Base-by-base conservation (phyloP, 2,888 invertebrate genomes). In the Hanleya hanleyi region DNA sequence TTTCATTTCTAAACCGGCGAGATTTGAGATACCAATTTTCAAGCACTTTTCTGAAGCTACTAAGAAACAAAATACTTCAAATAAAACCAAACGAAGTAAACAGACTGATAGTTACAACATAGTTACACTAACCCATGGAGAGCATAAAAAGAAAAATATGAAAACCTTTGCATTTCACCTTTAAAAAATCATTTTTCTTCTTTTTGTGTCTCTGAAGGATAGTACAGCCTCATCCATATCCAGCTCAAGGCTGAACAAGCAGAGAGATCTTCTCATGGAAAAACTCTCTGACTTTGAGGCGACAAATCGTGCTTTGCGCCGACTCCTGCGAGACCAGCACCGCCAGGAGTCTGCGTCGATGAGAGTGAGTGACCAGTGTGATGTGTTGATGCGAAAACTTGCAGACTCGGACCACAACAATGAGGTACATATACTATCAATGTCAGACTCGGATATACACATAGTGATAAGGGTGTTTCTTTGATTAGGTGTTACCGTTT, bases 271-370 rank as follows among this genome's bases (percentile, higher is more conserved):
- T 9, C 78, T 90, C 33, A 62, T 89, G 29, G 85, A 87, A 70
- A 85, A 88, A 67, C 80, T 90, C 67, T 79, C 86, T 0, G 88
- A 88, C 69, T 90, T 89, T 76, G 89, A 89, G 75, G 81, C 84
- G 1, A 85, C 88, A 50, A 89, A 88, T 77, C 82, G 87, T 0
- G 80, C 86, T 2, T 79, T 90, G 51, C 77, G 88, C 22, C 77
- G 84, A 32, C 75, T 90, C 67, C 79, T 90, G 68, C 80, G 88
- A 7, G 88, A 89, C 62, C 86, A 87, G 62, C 89, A 89, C 72
- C 81, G 85, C 38, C 80, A 86, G 36, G 88, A 89, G 71, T 82
- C 86, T 1, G 84, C 83, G 5, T 81, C 83, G 0, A 38, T 83
- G 26, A 71, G 86, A 18, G 74, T 90, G 1, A 74, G 78, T 9